Conservation (phyloP, 64 coral and sea anemone species). For the Actinia tenebrosa region DNA sequence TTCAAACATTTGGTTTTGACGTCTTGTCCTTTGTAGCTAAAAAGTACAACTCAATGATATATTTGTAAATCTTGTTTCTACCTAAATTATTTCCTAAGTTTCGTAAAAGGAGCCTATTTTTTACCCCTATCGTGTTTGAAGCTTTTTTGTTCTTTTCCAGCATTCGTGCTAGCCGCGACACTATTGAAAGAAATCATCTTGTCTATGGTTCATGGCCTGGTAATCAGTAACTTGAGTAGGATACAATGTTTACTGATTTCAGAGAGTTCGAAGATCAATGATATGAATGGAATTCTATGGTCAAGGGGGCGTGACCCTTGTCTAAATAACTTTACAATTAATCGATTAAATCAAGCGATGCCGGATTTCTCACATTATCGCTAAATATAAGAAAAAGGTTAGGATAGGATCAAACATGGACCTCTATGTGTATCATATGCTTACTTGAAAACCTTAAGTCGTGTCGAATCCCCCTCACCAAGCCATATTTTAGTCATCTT, state of each 20-base stretch:
- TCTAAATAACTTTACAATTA: constrained; percentile 4
- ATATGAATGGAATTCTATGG: background rate
- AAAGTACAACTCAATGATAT: background rate
- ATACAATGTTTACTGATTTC: background rate
- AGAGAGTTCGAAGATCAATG: background rate
- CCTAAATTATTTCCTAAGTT: background rate
- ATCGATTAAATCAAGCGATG: background rate
- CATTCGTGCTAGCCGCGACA: background rate
- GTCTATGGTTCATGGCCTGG: background rate
- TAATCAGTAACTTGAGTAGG: background rate
- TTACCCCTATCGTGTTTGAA: background rate
- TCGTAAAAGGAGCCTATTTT: background rate
- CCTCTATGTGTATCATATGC: background rate
- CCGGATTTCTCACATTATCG: constrained; percentile 14
- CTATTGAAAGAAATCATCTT: background rate
- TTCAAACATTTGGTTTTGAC: background rate
- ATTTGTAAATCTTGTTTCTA: background rate
- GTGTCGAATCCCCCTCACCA: background rate
- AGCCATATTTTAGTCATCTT: background rate
- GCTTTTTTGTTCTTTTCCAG: background rate
- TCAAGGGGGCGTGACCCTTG: background rate
- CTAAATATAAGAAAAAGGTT: background rate
- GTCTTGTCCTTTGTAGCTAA: background rate
- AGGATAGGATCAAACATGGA: background rate
- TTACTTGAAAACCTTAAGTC: background rate